Percentiles rank a stretch among this genome's conserved stretches.
These are phyloP conservation scores for Prunella strophiata DNA, from an alignment of 2,797 vertebrate genomes.

Conservation along the genomic window DNA sequence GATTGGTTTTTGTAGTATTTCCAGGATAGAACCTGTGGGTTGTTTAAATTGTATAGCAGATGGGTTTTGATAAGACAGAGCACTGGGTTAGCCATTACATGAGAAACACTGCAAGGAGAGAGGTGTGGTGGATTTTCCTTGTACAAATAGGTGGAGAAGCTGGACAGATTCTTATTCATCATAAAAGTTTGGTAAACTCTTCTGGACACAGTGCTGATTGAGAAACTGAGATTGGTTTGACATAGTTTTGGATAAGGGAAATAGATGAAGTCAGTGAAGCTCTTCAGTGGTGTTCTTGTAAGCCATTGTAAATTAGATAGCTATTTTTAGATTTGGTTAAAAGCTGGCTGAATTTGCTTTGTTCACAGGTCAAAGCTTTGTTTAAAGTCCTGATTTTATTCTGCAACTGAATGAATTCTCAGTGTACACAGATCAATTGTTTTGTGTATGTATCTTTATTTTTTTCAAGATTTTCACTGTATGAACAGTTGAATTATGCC, in stretches of 20 bases:
- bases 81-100: conserved; percentile 72
- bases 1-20: conserved; percentile 81
- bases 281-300: conserved; percentile 73
- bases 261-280: conserved; percentile 69
- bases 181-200: conserved; percentile 65
- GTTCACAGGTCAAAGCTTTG: conserved; percentile 81
- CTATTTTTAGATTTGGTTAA: conserved; percentile 77
- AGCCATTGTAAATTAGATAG: conserved; percentile 79
- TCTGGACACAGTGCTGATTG: conserved; percentile 70
- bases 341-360: conserved; percentile 79
- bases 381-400: conserved; percentile 78
- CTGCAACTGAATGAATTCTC: conserved; percentile 78
- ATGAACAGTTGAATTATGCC: conserved; percentile 78
- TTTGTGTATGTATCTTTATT: conserved; percentile 81
- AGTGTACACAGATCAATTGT: conserved; percentile 79
- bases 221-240: conserved; percentile 75
- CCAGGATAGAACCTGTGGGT: conserved; percentile 79
- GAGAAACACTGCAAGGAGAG: conserved; percentile 55
- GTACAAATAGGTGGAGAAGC: conserved; percentile 59
- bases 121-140: conserved; percentile 59
- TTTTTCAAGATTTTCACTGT: conserved; percentile 77
- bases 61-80: conserved; percentile 73
- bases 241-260: conserved; percentile 70
- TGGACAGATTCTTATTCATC: conserved; percentile 54
- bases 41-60: conserved; percentile 74